These are phyloP conservation scores for Oreochromis aureus DNA, from an alignment of 2,113 vertebrate genomes.

Conservation along the genomic window DNA sequence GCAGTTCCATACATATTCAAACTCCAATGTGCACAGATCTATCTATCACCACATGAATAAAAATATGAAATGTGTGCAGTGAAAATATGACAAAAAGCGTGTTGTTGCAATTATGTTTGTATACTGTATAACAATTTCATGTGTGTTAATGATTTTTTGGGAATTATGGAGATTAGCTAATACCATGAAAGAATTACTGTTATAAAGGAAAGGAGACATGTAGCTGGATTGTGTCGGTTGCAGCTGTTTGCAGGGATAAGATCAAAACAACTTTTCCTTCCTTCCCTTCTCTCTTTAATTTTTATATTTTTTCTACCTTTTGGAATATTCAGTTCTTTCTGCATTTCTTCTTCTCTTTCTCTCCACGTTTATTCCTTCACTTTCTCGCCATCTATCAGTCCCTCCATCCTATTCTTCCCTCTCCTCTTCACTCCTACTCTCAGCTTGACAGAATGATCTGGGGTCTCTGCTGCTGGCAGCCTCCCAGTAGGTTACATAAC, in stretches of 20 bases:
- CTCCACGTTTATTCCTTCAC: background rate
- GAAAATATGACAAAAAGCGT: background rate
- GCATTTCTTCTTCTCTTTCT: background rate
- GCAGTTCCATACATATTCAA: background rate
- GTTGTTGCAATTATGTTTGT: background rate
- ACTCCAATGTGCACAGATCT: background rate
- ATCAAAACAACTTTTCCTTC: background rate
- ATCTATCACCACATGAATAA: background rate
- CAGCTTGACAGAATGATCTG: constrained; percentile 36
- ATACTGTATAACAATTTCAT: background rate
- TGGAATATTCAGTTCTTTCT: background rate
- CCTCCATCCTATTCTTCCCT: background rate
- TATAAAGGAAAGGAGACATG: background rate
- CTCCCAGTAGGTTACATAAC: constrained; percentile 66
- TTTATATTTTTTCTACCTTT: background rate
- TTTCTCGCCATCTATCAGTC: background rate
- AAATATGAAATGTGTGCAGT: background rate
- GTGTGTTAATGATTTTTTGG: background rate
- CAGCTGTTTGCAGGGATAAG: constrained; percentile 11
- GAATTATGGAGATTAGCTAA: background rate
- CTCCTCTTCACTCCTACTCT: constrained; percentile 32
- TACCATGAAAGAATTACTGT: background rate
- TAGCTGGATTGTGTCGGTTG: constrained; percentile 17
- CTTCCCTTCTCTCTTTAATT: background rate
- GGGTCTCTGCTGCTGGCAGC: constrained; percentile 59